These are phyloP conservation scores for Muscicapa striata DNA, from an alignment of 2,797 vertebrate species.

Conservation along the genomic window DNA sequence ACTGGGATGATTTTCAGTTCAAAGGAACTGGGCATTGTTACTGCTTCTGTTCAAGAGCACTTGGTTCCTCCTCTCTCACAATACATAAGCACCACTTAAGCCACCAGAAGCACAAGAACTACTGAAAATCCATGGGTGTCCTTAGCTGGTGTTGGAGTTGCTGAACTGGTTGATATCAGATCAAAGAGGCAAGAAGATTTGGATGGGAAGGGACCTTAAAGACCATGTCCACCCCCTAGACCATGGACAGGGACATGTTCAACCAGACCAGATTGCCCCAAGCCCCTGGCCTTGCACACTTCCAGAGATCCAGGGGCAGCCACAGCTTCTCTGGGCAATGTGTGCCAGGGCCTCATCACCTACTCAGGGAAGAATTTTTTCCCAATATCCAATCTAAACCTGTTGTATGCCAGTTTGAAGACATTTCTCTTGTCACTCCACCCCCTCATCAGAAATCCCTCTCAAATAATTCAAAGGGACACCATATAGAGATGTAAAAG, in stretches of 20 bases:
- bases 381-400: background rate
- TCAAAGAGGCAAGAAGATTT: background rate
- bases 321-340: background rate
- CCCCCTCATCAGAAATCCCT: background rate
- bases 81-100: background rate
- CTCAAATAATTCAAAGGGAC: background rate
- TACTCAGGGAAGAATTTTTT: background rate
- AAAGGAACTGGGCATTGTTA: background rate
- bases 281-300: background rate
- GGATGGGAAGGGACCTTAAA: background rate
- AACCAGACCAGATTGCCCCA: accelerated
- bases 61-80: background rate
- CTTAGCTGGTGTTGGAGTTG: background rate
- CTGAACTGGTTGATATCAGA: background rate
- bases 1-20: background rate
- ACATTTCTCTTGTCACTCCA: background rate
- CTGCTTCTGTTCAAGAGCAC: background rate
- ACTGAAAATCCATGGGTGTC: background rate
- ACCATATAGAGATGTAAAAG: background rate
- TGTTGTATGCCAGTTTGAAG: background rate
- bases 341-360: background rate
- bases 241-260: accelerated
- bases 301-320: background rate
- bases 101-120: background rate
- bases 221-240: accelerated